Percentiles rank a stretch among this genome's conserved stretches.
Evolutionary conservation across 1,140 invertebrate species (phyloP).

Genomic region (Cyclina sinensis): DNA sequence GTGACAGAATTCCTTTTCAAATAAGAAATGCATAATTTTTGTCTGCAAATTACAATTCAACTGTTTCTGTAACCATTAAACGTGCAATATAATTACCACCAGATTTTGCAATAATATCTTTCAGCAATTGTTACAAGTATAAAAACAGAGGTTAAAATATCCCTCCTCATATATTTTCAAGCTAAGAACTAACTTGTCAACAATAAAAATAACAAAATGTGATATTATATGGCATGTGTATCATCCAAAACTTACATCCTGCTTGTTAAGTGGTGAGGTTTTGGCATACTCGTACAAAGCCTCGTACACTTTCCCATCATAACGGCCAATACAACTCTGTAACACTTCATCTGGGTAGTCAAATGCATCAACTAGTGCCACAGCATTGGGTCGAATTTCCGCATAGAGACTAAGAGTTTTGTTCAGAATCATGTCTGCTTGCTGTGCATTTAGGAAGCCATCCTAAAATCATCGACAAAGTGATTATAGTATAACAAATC

Average conservation of each 20-base stretch:
- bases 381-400: conserved; percentile 94
- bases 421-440: conserved; percentile 89
- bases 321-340: conserved; percentile 93
- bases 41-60: too few relatives aligned
- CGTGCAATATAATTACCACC: too few relatives aligned
- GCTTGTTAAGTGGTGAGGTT: conserved; percentile 94
- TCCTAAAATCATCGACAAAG: conserved; percentile 63
- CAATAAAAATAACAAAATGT: too few relatives aligned
- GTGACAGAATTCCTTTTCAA: too few relatives aligned
- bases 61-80: too few relatives aligned
- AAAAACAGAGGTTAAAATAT: too few relatives aligned
- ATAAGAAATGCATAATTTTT: too few relatives aligned
- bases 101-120: too few relatives aligned
- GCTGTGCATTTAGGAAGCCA: conserved; percentile 86
- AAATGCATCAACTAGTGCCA: conserved; percentile 96
- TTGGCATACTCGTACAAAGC: conserved; percentile 94
- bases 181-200: too few relatives aligned
- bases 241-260: conserved; percentile 87
- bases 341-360: conserved; percentile 94
- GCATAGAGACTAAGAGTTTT: conserved; percentile 91
- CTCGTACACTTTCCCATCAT: conserved; percentile 97
- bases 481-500: too few relatives aligned
- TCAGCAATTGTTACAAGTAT: too few relatives aligned
- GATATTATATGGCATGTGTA: background rate
- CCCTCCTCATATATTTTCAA: too few relatives aligned